Conservation (phyloP, 2,113 vertebrate genomes). For the Labrus mixtus region DNA sequence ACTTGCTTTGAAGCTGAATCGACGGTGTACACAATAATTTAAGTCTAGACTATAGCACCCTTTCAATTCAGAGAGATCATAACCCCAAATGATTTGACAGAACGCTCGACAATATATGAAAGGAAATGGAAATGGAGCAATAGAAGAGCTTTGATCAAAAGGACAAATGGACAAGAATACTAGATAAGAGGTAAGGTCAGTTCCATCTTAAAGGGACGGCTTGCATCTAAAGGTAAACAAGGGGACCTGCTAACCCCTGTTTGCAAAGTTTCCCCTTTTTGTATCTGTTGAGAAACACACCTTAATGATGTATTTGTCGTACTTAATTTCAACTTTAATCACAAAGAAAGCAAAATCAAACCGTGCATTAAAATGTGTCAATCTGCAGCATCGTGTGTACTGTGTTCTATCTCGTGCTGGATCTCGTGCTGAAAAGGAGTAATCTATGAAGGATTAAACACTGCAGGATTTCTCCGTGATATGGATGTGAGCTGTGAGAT, state of each 20-base stretch:
- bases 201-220: neutral
- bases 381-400: conserved; percentile 4
- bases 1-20: conserved; percentile 34
- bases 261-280: too few species aligned
- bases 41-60: conserved; percentile 27
- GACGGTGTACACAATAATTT: conserved; percentile 13
- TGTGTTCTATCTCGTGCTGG: neutral
- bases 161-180: neutral
- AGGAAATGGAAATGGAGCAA: neutral
- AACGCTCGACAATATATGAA: conserved; percentile 20
- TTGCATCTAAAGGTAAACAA: neutral
- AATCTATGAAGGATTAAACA: conserved; percentile 52
- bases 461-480: conserved; percentile 51
- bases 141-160: conserved; percentile 1
- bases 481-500: conserved; percentile 67
- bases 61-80: conserved; percentile 15
- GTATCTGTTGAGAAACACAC: neutral
- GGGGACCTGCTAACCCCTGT: neutral
- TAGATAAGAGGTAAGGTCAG: neutral
- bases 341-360: neutral
- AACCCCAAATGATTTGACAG: neutral
- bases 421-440: conserved; percentile 18
- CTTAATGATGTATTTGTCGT: neutral
- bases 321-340: neutral
- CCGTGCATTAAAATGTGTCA: neutral